Percentiles rank a stretch among this genome's conserved stretches.
phyloP scores from a whole-genome alignment of 2,113 vertebrate genomes.

The Daubentonia madagascariensis region DNA sequence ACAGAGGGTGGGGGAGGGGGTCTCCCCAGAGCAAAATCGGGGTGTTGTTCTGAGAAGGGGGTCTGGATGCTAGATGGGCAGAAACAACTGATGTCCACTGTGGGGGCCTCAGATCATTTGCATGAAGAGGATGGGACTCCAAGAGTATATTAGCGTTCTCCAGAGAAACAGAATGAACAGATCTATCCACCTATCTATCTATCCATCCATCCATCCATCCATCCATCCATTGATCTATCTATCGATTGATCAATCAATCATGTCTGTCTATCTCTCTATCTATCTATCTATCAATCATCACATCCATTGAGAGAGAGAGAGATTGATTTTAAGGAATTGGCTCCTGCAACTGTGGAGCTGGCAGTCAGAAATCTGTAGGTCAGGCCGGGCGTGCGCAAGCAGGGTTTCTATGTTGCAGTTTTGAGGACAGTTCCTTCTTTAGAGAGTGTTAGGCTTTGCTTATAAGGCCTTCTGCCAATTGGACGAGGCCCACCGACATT shows the following conservation, averaged over 20 bases:
- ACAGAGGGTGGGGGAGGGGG: background rate
- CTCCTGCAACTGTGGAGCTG: background rate
- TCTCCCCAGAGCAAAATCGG: background rate
- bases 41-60: background rate
- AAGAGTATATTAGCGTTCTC: background rate
- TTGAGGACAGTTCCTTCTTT: background rate
- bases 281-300: background rate
- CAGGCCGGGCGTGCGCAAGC: background rate
- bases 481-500: background rate
- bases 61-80: background rate
- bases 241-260: background rate
- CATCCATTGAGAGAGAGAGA: background rate
- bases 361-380: background rate
- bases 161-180: background rate
- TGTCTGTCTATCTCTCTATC: background rate
- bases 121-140: background rate
- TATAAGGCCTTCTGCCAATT: background rate
- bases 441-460: background rate
- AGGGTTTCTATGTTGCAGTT: background rate
- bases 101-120: background rate
- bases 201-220: background rate
- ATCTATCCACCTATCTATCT: background rate
- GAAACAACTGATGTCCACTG: background rate
- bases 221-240: background rate
- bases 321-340: background rate